These are phyloP conservation scores for Drosophila sp. DNA, from an alignment of 1,140 invertebrate species.

Conservation along the genomic window DNA sequence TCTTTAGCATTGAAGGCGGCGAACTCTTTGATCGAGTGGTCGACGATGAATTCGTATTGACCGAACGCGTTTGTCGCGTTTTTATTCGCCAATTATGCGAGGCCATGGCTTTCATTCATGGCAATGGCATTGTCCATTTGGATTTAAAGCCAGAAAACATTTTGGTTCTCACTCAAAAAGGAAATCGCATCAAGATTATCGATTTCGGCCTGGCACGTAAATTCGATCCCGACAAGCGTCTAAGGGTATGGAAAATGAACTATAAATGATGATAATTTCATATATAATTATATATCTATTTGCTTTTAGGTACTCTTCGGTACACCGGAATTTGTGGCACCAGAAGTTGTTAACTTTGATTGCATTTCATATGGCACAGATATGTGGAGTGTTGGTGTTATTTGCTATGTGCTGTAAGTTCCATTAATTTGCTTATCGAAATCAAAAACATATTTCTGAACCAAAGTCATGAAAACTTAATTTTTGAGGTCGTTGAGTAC, in stretches of 20 bases:
- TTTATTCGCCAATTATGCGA: slow-evolving; percentile 99
- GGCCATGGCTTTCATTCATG: slow-evolving; percentile 97
- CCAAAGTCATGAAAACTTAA: too few relatives aligned
- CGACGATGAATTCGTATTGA: slow-evolving; percentile 98
- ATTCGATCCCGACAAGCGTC: slow-evolving; percentile 95
- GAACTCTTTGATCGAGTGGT: slow-evolving; percentile 99
- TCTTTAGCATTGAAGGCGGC: slow-evolving; percentile 95
- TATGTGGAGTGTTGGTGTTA: slow-evolving; percentile 99
- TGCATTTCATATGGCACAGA: slow-evolving; percentile 97
- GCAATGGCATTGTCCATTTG: slow-evolving; percentile 96
- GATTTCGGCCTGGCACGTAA: slow-evolving; percentile 97
- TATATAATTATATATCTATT: background rate
- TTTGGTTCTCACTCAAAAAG: slow-evolving; percentile 95
- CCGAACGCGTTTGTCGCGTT: slow-evolving; percentile 96
- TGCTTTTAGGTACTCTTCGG: slow-evolving; percentile 92
- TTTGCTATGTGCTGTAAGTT: slow-evolving; percentile 98
- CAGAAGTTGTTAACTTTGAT: slow-evolving; percentile 99
- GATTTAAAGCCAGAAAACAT: slow-evolving; percentile 99
- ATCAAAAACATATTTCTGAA: background rate
- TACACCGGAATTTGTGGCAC: slow-evolving; percentile 99
- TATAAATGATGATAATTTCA: background rate
- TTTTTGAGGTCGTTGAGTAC: too few relatives aligned
- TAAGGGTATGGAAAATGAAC: slow-evolving; percentile 84
- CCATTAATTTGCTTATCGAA: background rate
- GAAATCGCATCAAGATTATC: slow-evolving; percentile 99